A percentile compares a stretch with the other conserved stretches of the same genome.
phyloP scores from a whole-genome alignment of 2,113 vertebrate species.

The Paraplagusia blochii region DNA sequence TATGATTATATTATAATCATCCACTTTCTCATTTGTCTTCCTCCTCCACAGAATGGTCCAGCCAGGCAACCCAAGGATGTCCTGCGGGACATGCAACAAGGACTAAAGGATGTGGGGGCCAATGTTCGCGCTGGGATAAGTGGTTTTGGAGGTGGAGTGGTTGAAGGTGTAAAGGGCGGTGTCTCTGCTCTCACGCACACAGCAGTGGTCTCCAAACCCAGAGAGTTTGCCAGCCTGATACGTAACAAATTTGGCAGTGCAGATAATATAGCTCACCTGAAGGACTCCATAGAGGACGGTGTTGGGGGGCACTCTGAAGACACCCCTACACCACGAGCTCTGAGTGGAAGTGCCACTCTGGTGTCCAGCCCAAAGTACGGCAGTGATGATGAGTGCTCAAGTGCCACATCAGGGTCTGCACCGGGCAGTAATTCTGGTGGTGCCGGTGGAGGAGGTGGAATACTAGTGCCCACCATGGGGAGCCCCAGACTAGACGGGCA shows the following conservation, averaged over 20 bases:
- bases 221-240: constrained; percentile 96
- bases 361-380: constrained; percentile 97
- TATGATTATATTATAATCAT: neutral
- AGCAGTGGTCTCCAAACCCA: constrained; percentile 92
- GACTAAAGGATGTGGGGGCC: constrained; percentile 92
- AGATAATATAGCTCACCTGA: constrained; percentile 94
- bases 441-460: constrained; percentile 66
- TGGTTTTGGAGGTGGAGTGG: constrained; percentile 92
- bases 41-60: constrained; percentile 81
- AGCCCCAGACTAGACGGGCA: constrained; percentile 91
- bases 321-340: constrained; percentile 78
- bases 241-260: constrained; percentile 98
- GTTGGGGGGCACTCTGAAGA: constrained; percentile 81
- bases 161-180: constrained; percentile 93
- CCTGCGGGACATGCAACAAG: constrained; percentile 97
- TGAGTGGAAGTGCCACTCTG: constrained; percentile 93
- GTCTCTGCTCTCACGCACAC: constrained; percentile 92
- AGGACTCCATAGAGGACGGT: constrained; percentile 88
- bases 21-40: constrained; percentile 35
- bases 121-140: constrained; percentile 97
- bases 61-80: constrained; percentile 95
- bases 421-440: constrained; percentile 87
- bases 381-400: constrained; percentile 95
- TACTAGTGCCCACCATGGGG: constrained; percentile 76
- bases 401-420: constrained; percentile 87